Evolutionary conservation across 2,888 invertebrate species (phyloP), one percentile per base, ranked within the genome.

Genomic region (Pachymerium ferrugineum): DNA sequence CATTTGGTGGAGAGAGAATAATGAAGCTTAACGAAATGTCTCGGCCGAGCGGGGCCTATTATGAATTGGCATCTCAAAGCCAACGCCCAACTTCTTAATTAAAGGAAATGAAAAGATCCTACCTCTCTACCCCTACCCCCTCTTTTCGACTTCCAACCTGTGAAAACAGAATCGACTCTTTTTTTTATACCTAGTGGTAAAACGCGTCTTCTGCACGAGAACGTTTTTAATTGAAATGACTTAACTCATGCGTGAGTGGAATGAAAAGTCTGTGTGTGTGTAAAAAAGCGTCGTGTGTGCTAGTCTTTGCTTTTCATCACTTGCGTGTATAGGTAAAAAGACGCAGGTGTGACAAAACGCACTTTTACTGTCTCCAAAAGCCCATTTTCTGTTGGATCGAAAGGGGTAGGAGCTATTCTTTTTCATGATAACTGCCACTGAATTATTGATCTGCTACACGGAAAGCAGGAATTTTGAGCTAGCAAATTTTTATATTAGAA

Each of bases 311-410:
- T n/a, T n/a, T n/a, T n/a, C n/a, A n/a, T n/a, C n/a, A 6, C n/a
- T 47, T 47, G 47, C n/a, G 22, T 22, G 42, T 42, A 2, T 14
- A n/a, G 19, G 47, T 47, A 47, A 47, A n/a, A 47, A 47, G 47
- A 47, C 47, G 47, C 47, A 47, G 47, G 47, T 47, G 47, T 47
- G 47, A 47, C 47, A 47, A 47, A 47, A n/a, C 47, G 47, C 47
- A 16, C 47, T 47, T 47, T 47, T 47, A 47, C 47, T 47, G 19
- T 47, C 47, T 47, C 16, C 19, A 47, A n/a, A 47, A 47, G 19
- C 47, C 16, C 47, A 6, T 14, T 47, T 47, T 47, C 19, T 47
- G n/a, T n/a, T n/a, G n/a, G n/a, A n/a, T n/a, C n/a, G n/a, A 47
- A 47, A 47, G 47, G 47, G 47, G 47, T 47, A 47, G 47, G 22